A percentile compares a stretch with the other conserved stretches of the same genome.
phyloP scores from a whole-genome alignment of 2,888 invertebrate genomes.

The Dynastes hyllus region DNA sequence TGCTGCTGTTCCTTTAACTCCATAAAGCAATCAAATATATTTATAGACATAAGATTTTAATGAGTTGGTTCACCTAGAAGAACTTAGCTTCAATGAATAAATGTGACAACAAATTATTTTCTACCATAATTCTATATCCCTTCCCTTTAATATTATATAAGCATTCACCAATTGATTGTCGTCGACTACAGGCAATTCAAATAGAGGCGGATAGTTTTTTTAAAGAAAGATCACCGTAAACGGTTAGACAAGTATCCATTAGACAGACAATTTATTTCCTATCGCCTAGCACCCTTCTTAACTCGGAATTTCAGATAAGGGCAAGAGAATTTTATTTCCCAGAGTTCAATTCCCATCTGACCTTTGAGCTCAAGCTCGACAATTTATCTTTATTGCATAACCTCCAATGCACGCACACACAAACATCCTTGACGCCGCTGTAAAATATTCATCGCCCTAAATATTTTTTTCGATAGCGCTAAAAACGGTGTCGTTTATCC shows the following conservation, averaged over 20 bases:
- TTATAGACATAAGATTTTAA: too few relatives aligned
- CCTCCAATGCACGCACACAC: constrained; percentile 24
- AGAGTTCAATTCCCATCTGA: constrained; percentile 56
- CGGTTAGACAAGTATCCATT: constrained; percentile 41
- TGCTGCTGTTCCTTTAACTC: too few relatives aligned
- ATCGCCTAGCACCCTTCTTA: constrained; percentile 41
- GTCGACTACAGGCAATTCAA: too few relatives aligned
- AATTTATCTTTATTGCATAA: constrained; percentile 58
- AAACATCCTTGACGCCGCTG: constrained; percentile 48
- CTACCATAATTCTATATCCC: too few relatives aligned
- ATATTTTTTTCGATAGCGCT: constrained; percentile 39
- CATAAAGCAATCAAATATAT: too few relatives aligned
- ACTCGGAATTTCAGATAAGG: constrained; percentile 53
- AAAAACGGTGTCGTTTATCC: constrained; percentile 20
- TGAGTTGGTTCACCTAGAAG: too few relatives aligned
- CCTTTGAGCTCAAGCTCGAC: constrained; percentile 55
- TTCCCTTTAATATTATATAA: neutral
- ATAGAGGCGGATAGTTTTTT: too few relatives aligned
- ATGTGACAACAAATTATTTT: too few relatives aligned
- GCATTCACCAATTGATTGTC: neutral
- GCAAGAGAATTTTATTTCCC: constrained; percentile 56
- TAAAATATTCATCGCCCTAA: constrained; percentile 52
- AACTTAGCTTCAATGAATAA: too few relatives aligned
- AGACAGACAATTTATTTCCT: constrained; percentile 48
- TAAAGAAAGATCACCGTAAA: neutral